Conservation (phyloP, 2,113 vertebrate genomes). For the Poeciliopsis retropinna region DNA sequence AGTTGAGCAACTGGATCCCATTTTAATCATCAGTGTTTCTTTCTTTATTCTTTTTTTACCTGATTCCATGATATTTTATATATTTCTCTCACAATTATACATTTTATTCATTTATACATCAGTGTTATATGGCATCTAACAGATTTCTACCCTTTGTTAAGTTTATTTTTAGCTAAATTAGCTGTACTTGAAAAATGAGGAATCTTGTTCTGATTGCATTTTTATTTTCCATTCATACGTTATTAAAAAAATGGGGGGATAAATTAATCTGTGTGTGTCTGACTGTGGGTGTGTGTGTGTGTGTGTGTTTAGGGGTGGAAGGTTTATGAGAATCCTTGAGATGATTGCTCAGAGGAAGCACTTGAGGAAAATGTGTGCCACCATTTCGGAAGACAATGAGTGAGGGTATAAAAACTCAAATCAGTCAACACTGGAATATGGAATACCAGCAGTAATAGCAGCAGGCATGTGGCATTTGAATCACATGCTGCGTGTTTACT, state of each 20-base stretch:
- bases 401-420: constrained; percentile 40
- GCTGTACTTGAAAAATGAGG: constrained; percentile 26
- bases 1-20: too few species aligned
- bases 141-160: not conserved
- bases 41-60: not conserved
- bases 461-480: constrained; percentile 11
- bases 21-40: not conserved
- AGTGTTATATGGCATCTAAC: constrained; percentile 5
- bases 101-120: constrained; percentile 29
- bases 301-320: constrained; percentile 14
- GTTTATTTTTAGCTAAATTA: constrained; percentile 2
- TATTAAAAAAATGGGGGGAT: constrained; percentile 34
- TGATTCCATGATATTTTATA: not conserved
- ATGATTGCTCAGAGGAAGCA: constrained; percentile 61
- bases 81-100: constrained; percentile 16
- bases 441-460: not conserved
- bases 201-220: constrained; percentile 20
- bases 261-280: not conserved
- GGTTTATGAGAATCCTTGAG: constrained; percentile 34
- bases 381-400: constrained; percentile 29
- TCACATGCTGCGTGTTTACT: constrained; percentile 13
- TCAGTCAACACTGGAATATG: constrained; percentile 7
- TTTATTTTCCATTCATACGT: constrained; percentile 31
- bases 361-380: constrained; percentile 38
- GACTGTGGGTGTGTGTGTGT: not conserved